Evolutionary conservation across 2,888 invertebrate genomes (phyloP).

Genomic region (Xiphydria camelus): DNA sequence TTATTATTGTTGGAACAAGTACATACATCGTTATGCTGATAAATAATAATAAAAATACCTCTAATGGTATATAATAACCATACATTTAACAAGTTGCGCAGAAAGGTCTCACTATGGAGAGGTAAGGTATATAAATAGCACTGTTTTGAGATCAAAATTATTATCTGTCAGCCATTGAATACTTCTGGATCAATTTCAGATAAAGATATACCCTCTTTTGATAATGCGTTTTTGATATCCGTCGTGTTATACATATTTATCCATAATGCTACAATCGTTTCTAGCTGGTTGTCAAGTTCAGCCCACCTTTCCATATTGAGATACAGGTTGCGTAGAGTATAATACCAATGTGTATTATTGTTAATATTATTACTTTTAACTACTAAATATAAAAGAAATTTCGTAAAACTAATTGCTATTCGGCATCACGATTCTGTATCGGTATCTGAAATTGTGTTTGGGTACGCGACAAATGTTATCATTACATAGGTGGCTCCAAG

Average conservation of each 20-base stretch:
- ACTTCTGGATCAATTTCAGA: not conserved
- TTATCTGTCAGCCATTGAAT: too few relatives aligned
- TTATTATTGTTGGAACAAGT: slow-evolving; percentile 37
- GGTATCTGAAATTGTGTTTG: too few relatives aligned
- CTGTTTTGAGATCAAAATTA: not conserved
- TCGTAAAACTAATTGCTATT: slow-evolving; percentile 6
- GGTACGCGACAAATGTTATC: not conserved
- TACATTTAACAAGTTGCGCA: slow-evolving; percentile 11
- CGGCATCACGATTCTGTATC: slow-evolving; percentile 8
- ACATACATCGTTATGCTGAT: slow-evolving; percentile 40
- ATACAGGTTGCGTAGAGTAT: slow-evolving; percentile 12
- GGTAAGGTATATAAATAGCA: slow-evolving; percentile 7
- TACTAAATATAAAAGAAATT: slow-evolving; percentile 10
- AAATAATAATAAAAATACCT: slow-evolving; percentile 37
- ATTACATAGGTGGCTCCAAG: not conserved
- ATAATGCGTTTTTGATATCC: not conserved
- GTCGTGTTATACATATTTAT: not conserved
- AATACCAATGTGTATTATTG: slow-evolving; percentile 15
- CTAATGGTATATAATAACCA: slow-evolving; percentile 34
- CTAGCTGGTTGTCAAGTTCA: slow-evolving; percentile 1
- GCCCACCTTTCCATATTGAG: slow-evolving; percentile 17
- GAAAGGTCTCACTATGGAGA: slow-evolving; percentile 14
- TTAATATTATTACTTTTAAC: slow-evolving; percentile 9
- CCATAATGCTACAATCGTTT: not conserved
- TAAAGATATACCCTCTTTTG: not conserved